These are phyloP conservation scores for Drosophila kanapiae DNA, from an alignment of 1,140 invertebrate genomes.

Conservation along the genomic window DNA sequence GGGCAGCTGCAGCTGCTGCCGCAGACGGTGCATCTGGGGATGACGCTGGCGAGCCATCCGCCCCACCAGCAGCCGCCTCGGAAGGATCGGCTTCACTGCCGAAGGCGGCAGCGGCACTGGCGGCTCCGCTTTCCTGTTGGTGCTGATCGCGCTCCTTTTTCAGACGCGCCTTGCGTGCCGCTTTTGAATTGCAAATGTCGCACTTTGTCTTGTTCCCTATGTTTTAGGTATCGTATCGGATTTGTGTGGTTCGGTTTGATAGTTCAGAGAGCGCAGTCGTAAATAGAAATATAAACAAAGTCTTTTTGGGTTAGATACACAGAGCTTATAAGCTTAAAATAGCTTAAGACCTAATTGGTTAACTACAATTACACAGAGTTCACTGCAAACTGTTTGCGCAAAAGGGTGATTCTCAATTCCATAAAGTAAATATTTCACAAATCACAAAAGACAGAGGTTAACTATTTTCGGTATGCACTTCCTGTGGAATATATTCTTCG, in stretches of 20 bases:
- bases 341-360: constrained; percentile 33
- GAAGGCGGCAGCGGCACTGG: constrained; percentile 74
- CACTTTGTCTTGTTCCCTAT: constrained; percentile 95
- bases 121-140: constrained; percentile 85
- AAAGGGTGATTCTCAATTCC: constrained; percentile 72
- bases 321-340: constrained; percentile 51
- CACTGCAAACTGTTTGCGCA: constrained; percentile 84
- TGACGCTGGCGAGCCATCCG: constrained; percentile 32
- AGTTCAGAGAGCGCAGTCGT: constrained; percentile 44
- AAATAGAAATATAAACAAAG: constrained; percentile 77
- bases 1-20: constrained; percentile 18
- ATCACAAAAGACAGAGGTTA: constrained; percentile 13
- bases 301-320: constrained; percentile 78
- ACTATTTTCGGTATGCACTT: background rate
- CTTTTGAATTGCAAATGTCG: constrained; percentile 91
- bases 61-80: constrained; percentile 65
- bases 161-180: constrained; percentile 88
- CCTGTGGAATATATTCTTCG: background rate
- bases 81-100: constrained; percentile 62
- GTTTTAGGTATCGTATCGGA: constrained; percentile 55
- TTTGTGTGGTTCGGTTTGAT: constrained; percentile 47
- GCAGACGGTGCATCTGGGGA: constrained; percentile 37
- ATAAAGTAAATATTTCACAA: constrained; percentile 40
- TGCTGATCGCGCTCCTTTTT: constrained; percentile 87
- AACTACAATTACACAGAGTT: constrained; percentile 40